phyloP scores from a whole-genome alignment of 2,113 vertebrate species.

The Syngnathus typhle region DNA sequence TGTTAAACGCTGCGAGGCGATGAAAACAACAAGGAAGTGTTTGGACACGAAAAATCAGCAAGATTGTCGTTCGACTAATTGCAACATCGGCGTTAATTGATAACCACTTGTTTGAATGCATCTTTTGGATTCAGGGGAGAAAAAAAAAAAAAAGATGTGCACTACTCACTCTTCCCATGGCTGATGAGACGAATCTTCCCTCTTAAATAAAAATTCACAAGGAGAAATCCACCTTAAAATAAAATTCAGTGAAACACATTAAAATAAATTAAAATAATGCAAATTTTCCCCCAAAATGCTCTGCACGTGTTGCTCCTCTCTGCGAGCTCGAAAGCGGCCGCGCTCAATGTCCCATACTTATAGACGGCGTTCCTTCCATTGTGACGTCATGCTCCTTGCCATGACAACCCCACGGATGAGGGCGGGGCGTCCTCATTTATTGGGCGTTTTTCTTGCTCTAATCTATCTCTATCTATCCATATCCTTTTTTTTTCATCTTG shows the following conservation, averaged over 20 bases:
- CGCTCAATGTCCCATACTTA: conserved; percentile 56
- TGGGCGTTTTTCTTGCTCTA: conserved; percentile 18
- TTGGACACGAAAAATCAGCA: neutral
- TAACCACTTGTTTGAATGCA: conserved; percentile 47
- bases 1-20: neutral
- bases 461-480: neutral
- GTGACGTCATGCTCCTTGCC: conserved; percentile 72
- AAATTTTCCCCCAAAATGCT: conserved; percentile 9
- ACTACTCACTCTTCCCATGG: conserved; percentile 75
- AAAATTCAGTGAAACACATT: conserved; percentile 31
- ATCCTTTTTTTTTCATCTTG: neutral
- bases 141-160: neutral
- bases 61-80: neutral
- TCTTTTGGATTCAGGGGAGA: conserved; percentile 12
- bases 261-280: conserved; percentile 11
- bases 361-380: conserved; percentile 59
- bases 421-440: conserved; percentile 54
- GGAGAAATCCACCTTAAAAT: conserved; percentile 49
- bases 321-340: conserved; percentile 47
- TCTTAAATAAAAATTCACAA: conserved; percentile 24
- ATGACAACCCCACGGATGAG: conserved; percentile 69
- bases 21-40: conserved; percentile 34
- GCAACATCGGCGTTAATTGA: conserved; percentile 8
- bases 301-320: conserved; percentile 62
- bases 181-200: conserved; percentile 33